phyloP scores from a whole-genome alignment of 2,113 vertebrate genomes.

The Lamprologus lemairii region DNA sequence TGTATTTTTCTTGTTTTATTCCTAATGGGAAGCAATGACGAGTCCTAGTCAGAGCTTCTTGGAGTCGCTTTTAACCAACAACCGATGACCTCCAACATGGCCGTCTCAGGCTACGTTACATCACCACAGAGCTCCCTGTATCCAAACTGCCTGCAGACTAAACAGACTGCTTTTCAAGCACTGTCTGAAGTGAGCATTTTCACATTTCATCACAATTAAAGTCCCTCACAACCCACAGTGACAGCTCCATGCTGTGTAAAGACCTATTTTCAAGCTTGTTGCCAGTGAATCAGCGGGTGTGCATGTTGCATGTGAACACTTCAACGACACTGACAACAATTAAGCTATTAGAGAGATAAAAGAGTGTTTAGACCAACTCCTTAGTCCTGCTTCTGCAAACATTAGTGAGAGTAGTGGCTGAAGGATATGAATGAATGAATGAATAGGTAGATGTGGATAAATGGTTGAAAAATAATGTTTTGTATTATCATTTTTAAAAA shows the following conservation, averaged over 20 bases:
- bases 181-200: neutral
- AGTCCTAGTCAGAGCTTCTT: neutral
- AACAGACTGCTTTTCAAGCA: neutral
- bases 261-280: neutral
- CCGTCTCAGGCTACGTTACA: neutral
- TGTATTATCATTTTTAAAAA: neutral
- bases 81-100: neutral
- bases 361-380: neutral
- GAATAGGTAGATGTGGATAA: neutral
- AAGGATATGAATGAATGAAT: neutral
- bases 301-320: neutral
- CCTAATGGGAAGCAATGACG: neutral
- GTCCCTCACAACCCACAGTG: neutral
- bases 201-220: neutral
- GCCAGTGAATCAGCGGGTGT: neutral
- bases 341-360: neutral
- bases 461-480: neutral
- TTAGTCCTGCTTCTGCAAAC: neutral
- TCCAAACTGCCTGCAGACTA: neutral
- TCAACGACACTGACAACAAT: neutral
- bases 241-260: neutral
- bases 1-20: neutral
- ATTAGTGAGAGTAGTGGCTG: neutral
- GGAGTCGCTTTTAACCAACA: neutral
- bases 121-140: neutral